Evolutionary conservation across 2,888 invertebrate genomes (phyloP), one percentile per base, ranked within the genome.

Genomic region (Drosophila tripunctata): DNA sequence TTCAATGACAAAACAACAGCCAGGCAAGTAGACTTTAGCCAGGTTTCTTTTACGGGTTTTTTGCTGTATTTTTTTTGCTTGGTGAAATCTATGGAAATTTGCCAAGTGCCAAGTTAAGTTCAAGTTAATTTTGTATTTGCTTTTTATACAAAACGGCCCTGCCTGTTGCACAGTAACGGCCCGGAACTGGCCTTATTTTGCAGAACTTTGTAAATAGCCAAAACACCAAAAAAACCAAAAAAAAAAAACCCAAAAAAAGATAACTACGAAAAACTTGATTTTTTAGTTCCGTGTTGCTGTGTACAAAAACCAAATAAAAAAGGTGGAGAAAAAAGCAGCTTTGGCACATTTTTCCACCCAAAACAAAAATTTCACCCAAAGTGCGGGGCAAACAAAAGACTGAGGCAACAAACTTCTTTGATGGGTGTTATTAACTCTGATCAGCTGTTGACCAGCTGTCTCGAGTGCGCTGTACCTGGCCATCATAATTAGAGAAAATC

Each of bases 401-500:
- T 81, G 71, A 67, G 45, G 75, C 67, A 71, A 75, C 84, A 55
- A 83, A 86, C 81, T 80, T 3, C 31, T 27, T 27, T 27, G n/a
- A 17, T 44, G 22, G 40, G 14, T 41, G 52, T 62, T 68, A 66
- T 67, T 62, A 71, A 63, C 78, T 56, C 43, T 35, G 66, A 73
- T 73, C 71, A 75, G 71, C 76, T 73, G 76, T 68, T 70, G 40
- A 27, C 44, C 62, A 50, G 61, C 52, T 45, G 72, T 51, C n/a
- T n/a, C 60, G 15, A 24, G 22, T 45, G 27, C 27, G 8, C 36
- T 31, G 54, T n/a, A n/a, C 27, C 6, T 40, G 45, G n/a, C 44
- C 40, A 52, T 50, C 58, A 61, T 86, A 86, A 83, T 86, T 77
- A 70, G 80, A 61, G 87, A 80, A 80, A 80, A 80, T 86, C 45